Base-by-base conservation (phyloP, 2,888 invertebrate genomes). In the Onchidella celtica region DNA sequence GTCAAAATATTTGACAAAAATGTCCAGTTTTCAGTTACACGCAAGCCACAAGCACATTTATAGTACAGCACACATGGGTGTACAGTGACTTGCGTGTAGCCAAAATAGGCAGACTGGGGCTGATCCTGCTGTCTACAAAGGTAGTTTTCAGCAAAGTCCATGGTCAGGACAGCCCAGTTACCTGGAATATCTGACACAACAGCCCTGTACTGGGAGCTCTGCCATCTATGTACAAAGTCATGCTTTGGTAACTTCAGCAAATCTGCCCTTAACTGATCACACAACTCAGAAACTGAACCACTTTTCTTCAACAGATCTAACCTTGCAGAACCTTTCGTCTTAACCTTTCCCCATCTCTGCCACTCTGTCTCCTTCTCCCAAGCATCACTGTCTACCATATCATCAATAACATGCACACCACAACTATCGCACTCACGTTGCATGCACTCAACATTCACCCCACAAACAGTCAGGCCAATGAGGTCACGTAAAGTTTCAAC, bases 91-190 rank as follows among this genome's bases (percentile, higher is more conserved):
- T 81, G 81, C n/a, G 29, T 36, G 38, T 81, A 70, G 4, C 66
- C 74, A 76, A 38, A 81, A 27, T 81, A 73, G 3, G 81, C 74
- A 24, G 59, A 68, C 61, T 81, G 81, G 1, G 70, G 68, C 55
- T 81, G 55, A 11, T 81, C 69, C n/a, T 75, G 81, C 40, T 68
- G 59, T 32, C n/a, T 14, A 34, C 74, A 75, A 11, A 76, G 61
- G 32, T 74, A 81, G 34, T 68, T 81, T 57, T 81, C 81, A 17
- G 81, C 75, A 69, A 75, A 81, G 21, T 81, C 81, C 2, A 47
- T 2, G 11, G 70, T 70, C 2, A 40, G 47, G 21, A 79, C 11
- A 3, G 66, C 79, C 79, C 79, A 72, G 2, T 63, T 66, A 29
- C 73, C 66, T n/a, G 73, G 79, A 2, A 79, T n/a, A 2, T 72